Evolutionary conservation across 1,140 invertebrate genomes (phyloP).

Genomic region (Monomorium pharaonis): DNA sequence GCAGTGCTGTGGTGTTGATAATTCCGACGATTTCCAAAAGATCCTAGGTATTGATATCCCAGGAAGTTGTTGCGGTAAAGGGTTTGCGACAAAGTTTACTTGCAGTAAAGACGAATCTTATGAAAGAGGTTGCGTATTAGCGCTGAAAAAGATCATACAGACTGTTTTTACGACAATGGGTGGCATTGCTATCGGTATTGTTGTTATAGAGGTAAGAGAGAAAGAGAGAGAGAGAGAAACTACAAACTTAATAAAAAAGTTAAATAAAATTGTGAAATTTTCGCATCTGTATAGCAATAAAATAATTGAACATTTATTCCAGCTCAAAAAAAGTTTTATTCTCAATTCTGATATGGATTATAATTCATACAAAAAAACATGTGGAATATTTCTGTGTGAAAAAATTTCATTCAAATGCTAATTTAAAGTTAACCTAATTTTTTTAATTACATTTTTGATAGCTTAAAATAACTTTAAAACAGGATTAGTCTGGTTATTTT

Average conservation of each 20-base stretch:
- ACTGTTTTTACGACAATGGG: slow-evolving; percentile 86
- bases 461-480: too few species aligned
- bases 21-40: slow-evolving; percentile 22
- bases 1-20: slow-evolving; percentile 87
- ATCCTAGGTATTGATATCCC: slow-evolving; percentile 73
- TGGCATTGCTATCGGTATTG: slow-evolving; percentile 88
- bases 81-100: background rate
- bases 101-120: too few species aligned
- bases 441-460: too few species aligned
- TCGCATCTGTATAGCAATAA: background rate
- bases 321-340: background rate
- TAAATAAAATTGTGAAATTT: background rate
- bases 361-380: too few species aligned
- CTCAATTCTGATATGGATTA: background rate
- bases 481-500: too few species aligned
- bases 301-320: background rate
- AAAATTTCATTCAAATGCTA: too few species aligned
- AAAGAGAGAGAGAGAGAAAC: too few species aligned
- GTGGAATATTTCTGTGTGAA: too few species aligned
- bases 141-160: slow-evolving; percentile 83
- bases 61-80: slow-evolving; percentile 69
- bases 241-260: background rate
- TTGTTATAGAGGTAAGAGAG: slow-evolving; percentile 89
- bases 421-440: too few species aligned
- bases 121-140: slow-evolving; percentile 81